Evolutionary conservation across 2,888 invertebrate species (phyloP), one percentile per base, ranked within the genome.

Genomic region (Melinopterus prodromus): DNA sequence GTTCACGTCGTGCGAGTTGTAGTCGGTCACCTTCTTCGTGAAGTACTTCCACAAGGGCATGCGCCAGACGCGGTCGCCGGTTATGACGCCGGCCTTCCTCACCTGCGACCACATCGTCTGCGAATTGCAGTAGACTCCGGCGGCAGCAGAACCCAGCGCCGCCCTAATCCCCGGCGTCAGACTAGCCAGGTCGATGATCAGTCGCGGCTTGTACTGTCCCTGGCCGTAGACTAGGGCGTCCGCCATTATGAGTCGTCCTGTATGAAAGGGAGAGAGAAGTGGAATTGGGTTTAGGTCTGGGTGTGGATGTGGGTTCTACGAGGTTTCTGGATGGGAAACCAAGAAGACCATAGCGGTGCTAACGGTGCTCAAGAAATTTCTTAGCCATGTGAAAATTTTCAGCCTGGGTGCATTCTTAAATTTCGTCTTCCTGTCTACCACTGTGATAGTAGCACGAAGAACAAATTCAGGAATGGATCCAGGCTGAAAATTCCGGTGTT

Each of bases 131-230:
- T 90, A 93, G 7, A 91, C 92, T 6, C 91, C 93, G 71, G 91
- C 87, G 0, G 91, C 91, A 5, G 89, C 90, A 6, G 90, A 88
- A 1, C 93, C 93, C 37, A 93, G 85, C 12, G 92, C 91, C 26
- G 91, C 88, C 75, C 88, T 86, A 70, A 92, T 90, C 16, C 89
- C 92, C 16, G 91, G 92, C 69, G 95, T 94, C 77, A 95, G 90
- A 38, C 94, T 94, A 35, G 94, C 95, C 83, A 95, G 91, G 85
- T 95, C 95, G 16, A 95, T 87, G 69, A 95, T 91, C 16, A 93
- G 89, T 70, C 90, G 88, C 0, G 95, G 93, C 75, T 91, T 91
- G 87, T 92, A 90, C 83, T 84, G 79, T 15, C 89, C 86, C 88
- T 92, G 90, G 0, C 88, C 88, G 77, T 88, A 89, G n/a, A 87